A percentile compares a stretch with the other conserved stretches of the same genome.
These are phyloP conservation scores for Sinotaia quadrata DNA, from an alignment of 2,888 invertebrate genomes.

Conservation along the genomic window DNA sequence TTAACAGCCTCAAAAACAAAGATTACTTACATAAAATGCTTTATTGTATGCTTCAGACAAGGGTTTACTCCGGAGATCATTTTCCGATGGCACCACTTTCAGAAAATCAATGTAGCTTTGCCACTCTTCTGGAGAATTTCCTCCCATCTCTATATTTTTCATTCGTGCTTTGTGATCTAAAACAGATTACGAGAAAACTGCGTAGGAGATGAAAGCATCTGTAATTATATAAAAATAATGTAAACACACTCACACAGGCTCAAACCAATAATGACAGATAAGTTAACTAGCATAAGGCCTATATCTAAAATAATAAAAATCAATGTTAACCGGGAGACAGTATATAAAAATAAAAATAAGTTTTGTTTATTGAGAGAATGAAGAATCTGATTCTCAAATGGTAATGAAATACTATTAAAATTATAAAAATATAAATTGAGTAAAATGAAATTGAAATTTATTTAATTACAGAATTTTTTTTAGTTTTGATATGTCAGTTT, in stretches of 20 bases:
- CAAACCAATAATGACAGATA: no score
- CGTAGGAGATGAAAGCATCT: background rate
- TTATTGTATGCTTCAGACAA: conserved; percentile 15
- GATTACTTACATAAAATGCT: conserved; percentile 10
- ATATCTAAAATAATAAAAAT: background rate
- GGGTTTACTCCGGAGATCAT: background rate
- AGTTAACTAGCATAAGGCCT: no score
- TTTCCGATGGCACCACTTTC: conserved; percentile 14
- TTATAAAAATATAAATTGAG: no score
- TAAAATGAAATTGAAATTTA: no score
- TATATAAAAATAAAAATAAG: background rate
- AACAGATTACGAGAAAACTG: conserved; percentile 1
- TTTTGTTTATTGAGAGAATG: no score
- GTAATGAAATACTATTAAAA: no score
- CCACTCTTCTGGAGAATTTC: conserved; percentile 54
- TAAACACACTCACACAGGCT: no score
- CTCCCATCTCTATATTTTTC: conserved; percentile 44
- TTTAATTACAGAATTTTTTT: no score
- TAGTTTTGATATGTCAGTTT: no score
- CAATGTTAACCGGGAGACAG: background rate
- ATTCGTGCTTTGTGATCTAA: conserved; percentile 39
- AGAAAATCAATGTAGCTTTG: conserved; percentile 36
- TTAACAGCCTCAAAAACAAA: no score
- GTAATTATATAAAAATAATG: background rate
- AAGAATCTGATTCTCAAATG: no score